Base-by-base conservation (phyloP, 1,140 invertebrate species). In the Hylaeus anthracinus region DNA sequence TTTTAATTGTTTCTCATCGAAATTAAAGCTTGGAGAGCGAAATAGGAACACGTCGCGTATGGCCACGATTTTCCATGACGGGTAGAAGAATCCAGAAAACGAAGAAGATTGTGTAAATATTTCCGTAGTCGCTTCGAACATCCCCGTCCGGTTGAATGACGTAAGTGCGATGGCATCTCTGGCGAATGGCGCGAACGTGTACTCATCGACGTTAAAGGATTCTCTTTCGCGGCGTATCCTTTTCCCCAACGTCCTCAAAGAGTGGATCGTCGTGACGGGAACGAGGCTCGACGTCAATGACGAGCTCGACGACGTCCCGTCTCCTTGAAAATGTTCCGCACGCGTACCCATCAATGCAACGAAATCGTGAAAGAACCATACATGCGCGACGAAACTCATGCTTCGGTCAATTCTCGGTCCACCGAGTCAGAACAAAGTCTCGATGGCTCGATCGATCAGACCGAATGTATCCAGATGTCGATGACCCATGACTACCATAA, bases 81-180 rank as follows among this genome's bases (percentile, higher is more conserved):
- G 37, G 56, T 39, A 41, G 37, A 70, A 5, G 14, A 5, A 41
- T 14, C 14, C 48, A 58, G 53, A 51, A 51, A 51, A 9, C 9
- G 51, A 8, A 10, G 2, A 51, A 51, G 51, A 51, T 51, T 41
- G 61, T 65, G 69, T 66, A 73, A 66, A 72, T 61, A 72, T 45
- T 45, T 56, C 60, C 43, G 15, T 26, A 10, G 14, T 15, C 41
- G 51, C 26, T 51, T 41, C 2, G n/a, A 72, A 45, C 65, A 37
- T 66, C 4, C 15, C 43, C 6, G 43, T 67, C 43, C n/a, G 37
- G n/a, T 26, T 41, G 69, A 72, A 53, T 12, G 58, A 72, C 60
- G 58, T n/a, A 15, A 78, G 39, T 15, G 14, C 9, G 63, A 75
- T 45, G n/a, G 15, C 43, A 10, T 67, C 45, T 53, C 65, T 9